Evolutionary conservation across 2,888 invertebrate species (phyloP), one percentile per base, ranked within the genome.

Genomic region (Cenopis cana): DNA sequence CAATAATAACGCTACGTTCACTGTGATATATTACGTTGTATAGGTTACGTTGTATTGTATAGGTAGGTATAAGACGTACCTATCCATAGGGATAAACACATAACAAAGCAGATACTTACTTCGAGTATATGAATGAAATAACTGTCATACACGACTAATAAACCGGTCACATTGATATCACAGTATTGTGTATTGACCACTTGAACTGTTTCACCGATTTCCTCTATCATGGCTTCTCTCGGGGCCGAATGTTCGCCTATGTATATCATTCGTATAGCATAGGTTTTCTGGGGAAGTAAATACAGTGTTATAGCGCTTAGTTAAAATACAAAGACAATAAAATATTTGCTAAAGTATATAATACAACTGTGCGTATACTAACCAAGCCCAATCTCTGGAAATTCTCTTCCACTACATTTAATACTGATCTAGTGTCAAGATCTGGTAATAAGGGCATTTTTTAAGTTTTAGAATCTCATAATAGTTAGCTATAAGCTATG

Each of bases 61-160:
- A 33, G 6, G 33, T 0, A 8, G 33, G 33, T 33, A 33, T 33
- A 8, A 33, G 9, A 33, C 33, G 33, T 24, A 24, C 1, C 2
- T 24, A 24, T 24, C 24, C 33, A 33, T 33, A 33, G 33, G 2
- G 29, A 29, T 29, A 29, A 29, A 2, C 33, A 33, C 9, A 33
- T 33, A 33, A 33, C 24, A n/a, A n/a, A 46, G n/a, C n/a, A 17
- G 9, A 4, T 66, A 85, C 88, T 77, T 75, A 93, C 94, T 92
- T 94, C 94, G 20, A 94, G 73, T 75, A 94, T 84, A 76, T 94
- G 94, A 29, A 94, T 88, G 77, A 94, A 94, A 79, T 93, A 93
- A 65, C 87, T 89, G 62, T 90, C 89, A 70, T 94, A 94, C 12
- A 90, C 91, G 50, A 94, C 80, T 29, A 94, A 80, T 46, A 94